phyloP scores from a whole-genome alignment of 2,113 vertebrate genomes.

The Hippocampus zosterae region DNA sequence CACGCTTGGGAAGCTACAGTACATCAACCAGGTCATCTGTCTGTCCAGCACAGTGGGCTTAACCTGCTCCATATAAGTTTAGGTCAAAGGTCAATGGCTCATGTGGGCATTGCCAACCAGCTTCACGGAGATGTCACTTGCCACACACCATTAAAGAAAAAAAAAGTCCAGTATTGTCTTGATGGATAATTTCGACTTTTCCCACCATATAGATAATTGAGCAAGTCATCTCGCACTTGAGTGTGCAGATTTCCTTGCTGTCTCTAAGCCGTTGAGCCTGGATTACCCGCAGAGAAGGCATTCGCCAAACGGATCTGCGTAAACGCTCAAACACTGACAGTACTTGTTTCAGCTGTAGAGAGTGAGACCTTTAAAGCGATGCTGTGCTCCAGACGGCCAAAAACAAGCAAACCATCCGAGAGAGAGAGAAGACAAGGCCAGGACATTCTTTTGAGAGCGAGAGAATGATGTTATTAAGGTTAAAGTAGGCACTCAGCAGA shows the following conservation, averaged over 20 bases:
- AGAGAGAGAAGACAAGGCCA: constrained; percentile 21
- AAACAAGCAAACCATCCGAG: constrained; percentile 11
- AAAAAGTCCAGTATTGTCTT: constrained; percentile 13
- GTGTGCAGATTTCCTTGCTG: constrained; percentile 26
- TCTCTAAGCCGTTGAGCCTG: constrained; percentile 48
- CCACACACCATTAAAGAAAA: background rate
- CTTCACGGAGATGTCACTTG: background rate
- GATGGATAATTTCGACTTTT: constrained; percentile 16
- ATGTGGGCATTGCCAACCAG: background rate
- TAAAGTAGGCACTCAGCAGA: constrained; percentile 28
- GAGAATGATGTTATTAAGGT: constrained; percentile 10
- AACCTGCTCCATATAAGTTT: background rate
- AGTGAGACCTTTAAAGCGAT: constrained; percentile 1
- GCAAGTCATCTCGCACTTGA: constrained; percentile 15
- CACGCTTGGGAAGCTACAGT: background rate
- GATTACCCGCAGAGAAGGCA: constrained; percentile 48
- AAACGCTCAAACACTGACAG: constrained; percentile 37
- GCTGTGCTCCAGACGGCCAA: constrained; percentile 4
- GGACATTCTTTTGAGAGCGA: constrained; percentile 15
- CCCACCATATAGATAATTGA: constrained; percentile 5
- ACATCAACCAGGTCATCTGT: constrained; percentile 45
- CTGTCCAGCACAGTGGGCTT: constrained; percentile 9
- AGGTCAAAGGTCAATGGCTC: background rate
- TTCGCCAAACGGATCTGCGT: constrained; percentile 47
- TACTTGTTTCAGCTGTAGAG: constrained; percentile 11